Percentiles rank a stretch among this genome's conserved stretches.
Conservation (phyloP, 2,888 invertebrate genomes). For the Ptychoptera contaminata region DNA sequence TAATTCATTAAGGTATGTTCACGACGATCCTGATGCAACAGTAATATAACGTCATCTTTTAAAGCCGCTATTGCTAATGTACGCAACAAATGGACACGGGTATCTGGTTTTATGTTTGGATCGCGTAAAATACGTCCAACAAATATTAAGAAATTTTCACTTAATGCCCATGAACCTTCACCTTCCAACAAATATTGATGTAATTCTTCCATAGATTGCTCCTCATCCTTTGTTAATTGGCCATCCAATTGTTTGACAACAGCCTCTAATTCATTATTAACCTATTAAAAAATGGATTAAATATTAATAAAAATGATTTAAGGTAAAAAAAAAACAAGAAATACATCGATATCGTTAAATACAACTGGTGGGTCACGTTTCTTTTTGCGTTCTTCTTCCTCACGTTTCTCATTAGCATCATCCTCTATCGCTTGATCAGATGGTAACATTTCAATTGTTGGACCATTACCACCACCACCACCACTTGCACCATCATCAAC, state of each 20-base stretch:
- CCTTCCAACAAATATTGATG: conserved; percentile 76
- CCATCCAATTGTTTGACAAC: conserved; percentile 52
- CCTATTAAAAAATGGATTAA: conserved; percentile 30
- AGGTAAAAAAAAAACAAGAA: not conserved
- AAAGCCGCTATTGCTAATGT: conserved; percentile 61
- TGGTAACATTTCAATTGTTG: conserved; percentile 28
- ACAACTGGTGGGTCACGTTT: conserved; percentile 66
- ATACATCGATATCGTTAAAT: conserved; percentile 57
- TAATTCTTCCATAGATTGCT: conserved; percentile 58
- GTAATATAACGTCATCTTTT: conserved; percentile 76
- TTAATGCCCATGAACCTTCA: conserved; percentile 85
- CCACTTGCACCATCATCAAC: conserved; percentile 25
- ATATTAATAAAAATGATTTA: not conserved
- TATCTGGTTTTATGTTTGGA: conserved; percentile 37
- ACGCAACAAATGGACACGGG: conserved; percentile 50
- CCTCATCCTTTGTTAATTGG: conserved; percentile 57
- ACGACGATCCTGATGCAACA: conserved; percentile 78
- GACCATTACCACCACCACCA: conserved; percentile 24
- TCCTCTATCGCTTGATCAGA: conserved; percentile 39
- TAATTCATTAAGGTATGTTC: conserved; percentile 82
- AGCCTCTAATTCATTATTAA: conserved; percentile 55
- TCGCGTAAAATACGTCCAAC: conserved; percentile 54
- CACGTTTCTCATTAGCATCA: conserved; percentile 44
- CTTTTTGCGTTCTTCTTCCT: conserved; percentile 53
- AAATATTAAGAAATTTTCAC: conserved; percentile 72